Evolutionary conservation across 23 tunicate genomes (phyloP), one percentile per base, ranked within the genome.

Genomic region (Diplosoma virens): DNA sequence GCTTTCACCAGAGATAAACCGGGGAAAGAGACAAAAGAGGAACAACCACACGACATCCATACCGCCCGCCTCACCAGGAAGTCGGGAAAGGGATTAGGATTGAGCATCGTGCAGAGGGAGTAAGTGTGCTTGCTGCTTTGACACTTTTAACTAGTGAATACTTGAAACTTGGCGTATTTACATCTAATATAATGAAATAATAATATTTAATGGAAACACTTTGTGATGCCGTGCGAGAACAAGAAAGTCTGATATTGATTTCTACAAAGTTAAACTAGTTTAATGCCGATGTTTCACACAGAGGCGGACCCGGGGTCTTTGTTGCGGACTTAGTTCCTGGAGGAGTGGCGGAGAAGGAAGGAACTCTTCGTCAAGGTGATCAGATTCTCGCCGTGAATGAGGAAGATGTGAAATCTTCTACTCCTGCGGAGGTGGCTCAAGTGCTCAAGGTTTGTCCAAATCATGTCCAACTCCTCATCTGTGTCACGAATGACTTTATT

Each of bases 341-440:
- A 4, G 93, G 94, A 14, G 67, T 71, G 1, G 98, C 98, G 18
- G 82, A 59, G 52, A 93, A 30, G 45, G 94, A 93, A 17, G 98
- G 98, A 1, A 64, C 86, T 4, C 58, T 93, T 32, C 60, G 55
- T 30, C 73, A 50, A 23, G 98, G 98, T 18, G 98, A 93, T 78
- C 94, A 87, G 34, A 81, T 93, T 2, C 27, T 93, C 23, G 55
- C 72, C 21, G 86, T 87, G 6, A 93, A 93, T 65, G 89, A 82
- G 1, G 75, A 63, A 26, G 81, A 93, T 78, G 72, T 93, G 24
- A 82, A 53, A 31, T 32, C 77, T 35, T 94, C 98, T 2, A 66
- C 92, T 11, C 98, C 82, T 26, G 94, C 82, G n/a, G 82, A 60
- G 4, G 98, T 86, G 31, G 98, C 98, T 11, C 74, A 75, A 47